These are phyloP conservation scores for Cheilosia impressa DNA, from an alignment of 2,888 invertebrate genomes.

Conservation along the genomic window DNA sequence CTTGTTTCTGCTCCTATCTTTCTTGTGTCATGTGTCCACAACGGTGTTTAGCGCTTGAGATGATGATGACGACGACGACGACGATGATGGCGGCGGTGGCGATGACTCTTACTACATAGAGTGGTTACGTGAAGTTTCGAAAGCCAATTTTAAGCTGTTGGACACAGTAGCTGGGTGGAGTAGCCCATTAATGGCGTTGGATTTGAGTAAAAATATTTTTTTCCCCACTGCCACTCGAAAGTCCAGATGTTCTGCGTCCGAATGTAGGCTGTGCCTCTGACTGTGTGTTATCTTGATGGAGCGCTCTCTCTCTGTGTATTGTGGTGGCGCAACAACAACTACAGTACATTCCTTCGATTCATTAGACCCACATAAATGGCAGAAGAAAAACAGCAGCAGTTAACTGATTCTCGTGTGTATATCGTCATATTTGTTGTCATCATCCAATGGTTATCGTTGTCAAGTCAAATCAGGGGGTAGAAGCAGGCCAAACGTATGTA, in stretches of 20 bases:
- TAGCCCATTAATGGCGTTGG: slow-evolving; percentile 55
- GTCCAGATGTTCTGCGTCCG: slow-evolving; percentile 54
- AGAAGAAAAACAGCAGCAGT: slow-evolving; percentile 49
- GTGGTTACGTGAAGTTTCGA: slow-evolving; percentile 71
- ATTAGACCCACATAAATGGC: slow-evolving; percentile 57
- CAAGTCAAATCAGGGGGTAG: slow-evolving; percentile 63
- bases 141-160: slow-evolving; percentile 60
- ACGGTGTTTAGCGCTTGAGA: slow-evolving; percentile 71
- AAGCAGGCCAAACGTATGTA: slow-evolving; percentile 44
- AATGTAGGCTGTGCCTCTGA: slow-evolving; percentile 32
- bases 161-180: slow-evolving; percentile 57
- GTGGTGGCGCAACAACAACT: slow-evolving; percentile 48
- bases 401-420: slow-evolving; percentile 65
- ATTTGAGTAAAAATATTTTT: slow-evolving; percentile 37
- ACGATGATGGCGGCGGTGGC: slow-evolving; percentile 18
- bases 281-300: slow-evolving; percentile 59
- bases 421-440: slow-evolving; percentile 57
- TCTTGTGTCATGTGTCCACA: slow-evolving; percentile 71
- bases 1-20: slow-evolving; percentile 48
- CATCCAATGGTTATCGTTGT: slow-evolving; percentile 53
- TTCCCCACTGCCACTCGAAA: slow-evolving; percentile 33
- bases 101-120: slow-evolving; percentile 65
- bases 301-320: slow-evolving; percentile 52
- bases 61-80: slow-evolving; percentile 57
- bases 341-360: slow-evolving; percentile 59